These are phyloP conservation scores for Styela plicata DNA, from an alignment of 23 tunicate species.

Conservation along the genomic window DNA sequence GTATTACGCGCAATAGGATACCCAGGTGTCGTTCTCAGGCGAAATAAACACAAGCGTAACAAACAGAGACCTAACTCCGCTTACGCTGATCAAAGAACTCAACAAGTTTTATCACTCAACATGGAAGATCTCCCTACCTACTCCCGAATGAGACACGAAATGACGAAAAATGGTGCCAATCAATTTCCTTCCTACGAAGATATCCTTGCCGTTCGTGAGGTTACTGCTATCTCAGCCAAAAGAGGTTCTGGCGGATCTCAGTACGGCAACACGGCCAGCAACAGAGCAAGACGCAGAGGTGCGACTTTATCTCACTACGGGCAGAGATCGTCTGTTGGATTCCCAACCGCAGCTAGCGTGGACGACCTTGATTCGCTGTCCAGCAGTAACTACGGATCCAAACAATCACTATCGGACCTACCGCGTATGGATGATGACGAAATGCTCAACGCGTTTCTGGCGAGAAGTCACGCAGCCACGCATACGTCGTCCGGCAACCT, in stretches of 20 bases:
- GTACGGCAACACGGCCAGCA: conserved; percentile 1
- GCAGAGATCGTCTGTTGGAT: conserved; percentile 25
- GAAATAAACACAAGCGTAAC: conserved; percentile 31
- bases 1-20: conserved; percentile 63
- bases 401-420: conserved; percentile 40
- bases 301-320: conserved; percentile 30
- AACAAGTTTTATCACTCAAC: conserved; percentile 72
- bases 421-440: conserved; percentile 75
- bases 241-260: conserved; percentile 7
- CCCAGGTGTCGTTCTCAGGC: conserved; percentile 74
- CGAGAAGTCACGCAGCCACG: conserved; percentile 2
- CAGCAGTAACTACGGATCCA: conserved; percentile 27
- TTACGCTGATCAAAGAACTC: conserved; percentile 34
- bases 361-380: conserved; percentile 25
- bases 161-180: not conserved
- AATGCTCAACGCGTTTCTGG: conserved; percentile 40
- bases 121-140: conserved; percentile 81
- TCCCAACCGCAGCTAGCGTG: conserved; percentile 53
- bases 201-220: conserved; percentile 15
- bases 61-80: conserved; percentile 19
- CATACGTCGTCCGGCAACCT: conserved; percentile 13
- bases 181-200: conserved; percentile 31
- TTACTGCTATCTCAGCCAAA: conserved; percentile 6
- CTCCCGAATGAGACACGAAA: conserved; percentile 32
- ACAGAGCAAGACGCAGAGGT: conserved; percentile 26